These are phyloP conservation scores for Homarus americanus DNA, from an alignment of 1,140 invertebrate species.

Conservation along the genomic window DNA sequence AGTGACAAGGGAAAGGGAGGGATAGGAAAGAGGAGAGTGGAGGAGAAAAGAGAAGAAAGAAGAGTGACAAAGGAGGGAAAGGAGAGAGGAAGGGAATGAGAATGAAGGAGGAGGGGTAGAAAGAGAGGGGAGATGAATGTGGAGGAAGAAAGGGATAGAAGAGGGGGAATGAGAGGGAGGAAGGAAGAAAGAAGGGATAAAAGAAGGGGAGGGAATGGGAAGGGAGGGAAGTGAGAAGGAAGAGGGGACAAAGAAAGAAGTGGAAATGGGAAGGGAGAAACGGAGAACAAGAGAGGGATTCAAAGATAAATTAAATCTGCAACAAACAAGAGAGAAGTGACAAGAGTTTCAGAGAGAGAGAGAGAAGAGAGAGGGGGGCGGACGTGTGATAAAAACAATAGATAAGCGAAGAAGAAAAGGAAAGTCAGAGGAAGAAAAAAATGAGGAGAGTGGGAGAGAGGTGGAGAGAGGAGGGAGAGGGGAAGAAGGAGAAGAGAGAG, in stretches of 20 bases:
- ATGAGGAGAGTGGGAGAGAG: background rate
- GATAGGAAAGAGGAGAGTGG: background rate
- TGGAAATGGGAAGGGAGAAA: too few relatives aligned
- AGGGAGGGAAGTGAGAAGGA: too few relatives aligned
- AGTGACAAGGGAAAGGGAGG: background rate
- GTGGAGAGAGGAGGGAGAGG: too few relatives aligned
- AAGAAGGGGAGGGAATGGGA: background rate
- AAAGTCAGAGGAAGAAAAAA: background rate
- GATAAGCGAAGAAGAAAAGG: background rate
- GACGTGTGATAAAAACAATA: too few relatives aligned
- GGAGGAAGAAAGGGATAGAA: background rate
- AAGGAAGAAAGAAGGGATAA: background rate
- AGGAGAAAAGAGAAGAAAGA: background rate
- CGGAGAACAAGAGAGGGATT: too few relatives aligned
- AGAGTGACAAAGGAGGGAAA: background rate
- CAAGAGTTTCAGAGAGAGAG: too few relatives aligned
- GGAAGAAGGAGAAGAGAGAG: too few relatives aligned
- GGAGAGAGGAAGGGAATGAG: background rate
- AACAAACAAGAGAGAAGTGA: too few relatives aligned
- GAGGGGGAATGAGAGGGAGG: background rate
- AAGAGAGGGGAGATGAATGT: background rate
- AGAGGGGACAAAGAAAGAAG: background rate
- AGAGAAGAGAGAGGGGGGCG: too few relatives aligned
- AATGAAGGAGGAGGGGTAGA: constrained; percentile 1
- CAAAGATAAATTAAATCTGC: too few relatives aligned